These are phyloP conservation scores for Axis porcinus DNA, from an alignment of 2,113 vertebrate genomes.

Conservation along the genomic window DNA sequence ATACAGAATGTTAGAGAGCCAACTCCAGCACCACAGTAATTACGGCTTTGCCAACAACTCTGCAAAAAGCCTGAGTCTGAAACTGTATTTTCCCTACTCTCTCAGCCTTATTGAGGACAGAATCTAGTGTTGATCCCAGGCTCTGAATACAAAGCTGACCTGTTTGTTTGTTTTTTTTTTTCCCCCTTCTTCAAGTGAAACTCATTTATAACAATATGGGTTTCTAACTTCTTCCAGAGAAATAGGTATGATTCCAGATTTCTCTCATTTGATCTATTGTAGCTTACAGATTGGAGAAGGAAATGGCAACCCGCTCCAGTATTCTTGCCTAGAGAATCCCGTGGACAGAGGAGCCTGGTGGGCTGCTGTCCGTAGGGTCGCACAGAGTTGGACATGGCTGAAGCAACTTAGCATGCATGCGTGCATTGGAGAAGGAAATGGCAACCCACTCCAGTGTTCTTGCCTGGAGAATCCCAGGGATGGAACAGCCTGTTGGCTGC, in stretches of 20 bases:
- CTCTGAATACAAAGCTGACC: background rate
- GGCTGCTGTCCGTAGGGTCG: accelerated
- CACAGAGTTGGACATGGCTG: background rate
- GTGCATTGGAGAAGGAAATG: background rate
- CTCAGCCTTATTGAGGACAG: background rate
- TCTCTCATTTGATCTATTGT: background rate
- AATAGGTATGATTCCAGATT: background rate
- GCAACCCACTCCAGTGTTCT: background rate
- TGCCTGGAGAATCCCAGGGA: background rate
- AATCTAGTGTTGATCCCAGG: background rate
- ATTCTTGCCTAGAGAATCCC: background rate
- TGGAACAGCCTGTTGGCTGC: background rate
- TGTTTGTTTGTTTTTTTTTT: background rate
- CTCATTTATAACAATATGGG: background rate
- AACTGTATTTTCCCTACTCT: background rate
- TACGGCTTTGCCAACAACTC: constrained; percentile 52
- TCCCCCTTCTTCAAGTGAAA: background rate
- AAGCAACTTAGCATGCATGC: background rate
- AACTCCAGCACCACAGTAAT: constrained; percentile 12
- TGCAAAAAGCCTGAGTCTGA: background rate
- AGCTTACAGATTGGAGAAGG: background rate
- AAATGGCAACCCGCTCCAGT: background rate
- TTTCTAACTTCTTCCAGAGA: background rate
- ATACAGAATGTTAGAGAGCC: constrained; percentile 26
- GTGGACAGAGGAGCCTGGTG: background rate